A percentile compares a stretch with the other conserved stretches of the same genome.
These are phyloP conservation scores for Psococerastis gibbosa DNA, from an alignment of 2,888 invertebrate species.

Conservation along the genomic window DNA sequence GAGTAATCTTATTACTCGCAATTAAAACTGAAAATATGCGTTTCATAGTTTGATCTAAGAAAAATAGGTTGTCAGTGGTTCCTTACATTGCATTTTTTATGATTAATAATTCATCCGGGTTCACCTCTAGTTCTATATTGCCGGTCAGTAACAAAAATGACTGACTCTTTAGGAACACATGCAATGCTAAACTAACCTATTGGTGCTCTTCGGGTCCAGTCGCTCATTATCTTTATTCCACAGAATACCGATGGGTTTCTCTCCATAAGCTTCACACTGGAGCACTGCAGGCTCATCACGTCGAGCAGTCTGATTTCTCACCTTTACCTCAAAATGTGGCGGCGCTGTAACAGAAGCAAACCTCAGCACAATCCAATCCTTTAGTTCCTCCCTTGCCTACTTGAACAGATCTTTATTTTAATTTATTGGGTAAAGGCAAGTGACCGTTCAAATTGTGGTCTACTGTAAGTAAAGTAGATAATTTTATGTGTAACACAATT, in stretches of 20 bases:
- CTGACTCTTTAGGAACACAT: constrained; percentile 11
- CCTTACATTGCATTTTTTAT: too few species aligned
- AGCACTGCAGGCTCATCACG: constrained; percentile 78
- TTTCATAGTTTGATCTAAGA: too few species aligned
- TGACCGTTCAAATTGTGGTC: too few species aligned
- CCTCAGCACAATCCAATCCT: too few species aligned
- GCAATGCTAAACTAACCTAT: too few species aligned
- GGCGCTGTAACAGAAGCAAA: constrained; percentile 42
- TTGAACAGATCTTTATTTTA: not conserved
- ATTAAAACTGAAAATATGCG: too few species aligned
- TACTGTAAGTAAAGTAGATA: too few species aligned
- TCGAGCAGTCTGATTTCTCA: constrained; percentile 77
- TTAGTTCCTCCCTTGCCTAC: not conserved
- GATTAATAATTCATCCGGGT: too few species aligned
- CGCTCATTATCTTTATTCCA: constrained; percentile 93
- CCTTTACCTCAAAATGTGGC: constrained; percentile 82
- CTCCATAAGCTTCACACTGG: constrained; percentile 84
- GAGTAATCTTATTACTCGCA: too few species aligned
- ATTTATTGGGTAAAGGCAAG: not conserved
- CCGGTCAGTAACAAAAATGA: not conserved
- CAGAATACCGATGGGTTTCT: constrained; percentile 83
- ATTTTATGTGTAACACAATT: too few species aligned
- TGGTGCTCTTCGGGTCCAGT: constrained; percentile 73
- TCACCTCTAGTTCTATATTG: too few species aligned
- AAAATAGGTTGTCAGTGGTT: too few species aligned